Base-by-base conservation (phyloP, 2,113 vertebrate species). In the Hippocampus zosterae region DNA sequence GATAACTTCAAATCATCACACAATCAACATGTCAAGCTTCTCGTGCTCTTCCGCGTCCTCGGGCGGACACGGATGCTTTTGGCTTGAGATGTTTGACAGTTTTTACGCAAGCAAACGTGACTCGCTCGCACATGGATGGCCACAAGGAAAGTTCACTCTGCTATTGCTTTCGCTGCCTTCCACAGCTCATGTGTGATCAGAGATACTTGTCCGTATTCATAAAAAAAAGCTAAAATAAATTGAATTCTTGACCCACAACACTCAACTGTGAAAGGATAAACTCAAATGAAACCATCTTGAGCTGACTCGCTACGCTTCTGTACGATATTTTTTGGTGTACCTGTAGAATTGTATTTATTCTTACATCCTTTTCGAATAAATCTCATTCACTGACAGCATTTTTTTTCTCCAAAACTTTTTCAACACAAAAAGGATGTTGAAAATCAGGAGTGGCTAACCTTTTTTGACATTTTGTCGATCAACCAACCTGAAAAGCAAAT, bases 41-140 rank as follows among this genome's bases (percentile, higher is more conserved):
- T 69, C 29, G 62, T 16, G 65, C 50, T 55, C 65, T 12, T 52
- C 48, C 33, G 21, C 3, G 29, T 71, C 69, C 42, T 33, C 65
- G 15, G 48, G 44, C 59, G 60, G 41, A 50, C 48, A 7, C 48
- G 48, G 48, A 50, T 18, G 48, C 21, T 9, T 21, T 67, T 48
- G 4, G 59, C 13, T 68, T 25, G 1, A 48, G 64, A 74, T 63
- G 37, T 66, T 41, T 72, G 80, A 72, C 80, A 74, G 67, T 64
- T 50, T 76, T 70, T 56, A 67, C 70, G 80, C 75, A 75, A 85
- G 46, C 52, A 68, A 68, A 71, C 84, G 70, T 75, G 84, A 81
- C 72, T 78, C 69, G 66, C 69, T 63, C 41, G 77, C 75, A 81
- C 77, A 75, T 67, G 57, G 67, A 70, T 50, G 44, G 66, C 75